Conservation (phyloP, 2,113 vertebrate species). For the Balaeniceps rex region DNA sequence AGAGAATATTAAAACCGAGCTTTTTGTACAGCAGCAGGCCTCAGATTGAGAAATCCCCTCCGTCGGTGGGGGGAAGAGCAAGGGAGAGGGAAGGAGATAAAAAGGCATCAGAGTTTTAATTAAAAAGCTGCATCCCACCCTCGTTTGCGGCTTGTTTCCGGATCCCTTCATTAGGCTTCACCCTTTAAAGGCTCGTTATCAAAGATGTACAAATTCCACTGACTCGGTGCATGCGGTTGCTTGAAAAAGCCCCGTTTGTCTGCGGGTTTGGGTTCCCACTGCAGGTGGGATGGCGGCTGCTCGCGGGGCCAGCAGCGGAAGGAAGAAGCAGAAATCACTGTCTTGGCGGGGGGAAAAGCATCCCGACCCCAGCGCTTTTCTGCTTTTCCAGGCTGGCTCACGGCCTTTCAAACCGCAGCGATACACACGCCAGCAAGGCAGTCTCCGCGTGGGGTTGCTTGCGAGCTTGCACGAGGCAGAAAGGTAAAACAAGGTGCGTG, state of each 20-base stretch:
- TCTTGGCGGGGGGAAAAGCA: neutral
- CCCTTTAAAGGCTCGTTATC: conserved; percentile 57
- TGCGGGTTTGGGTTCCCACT: neutral
- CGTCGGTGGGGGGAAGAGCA: neutral
- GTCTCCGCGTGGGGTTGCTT: rapidly evolving
- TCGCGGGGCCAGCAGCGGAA: neutral
- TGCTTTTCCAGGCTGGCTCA: too few relatives aligned
- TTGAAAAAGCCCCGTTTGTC: neutral
- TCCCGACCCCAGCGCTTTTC: neutral
- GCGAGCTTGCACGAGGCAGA: neutral
- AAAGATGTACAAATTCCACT: conserved; percentile 14
- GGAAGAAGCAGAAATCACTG: neutral
- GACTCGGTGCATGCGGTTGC: neutral
- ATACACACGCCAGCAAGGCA: neutral
- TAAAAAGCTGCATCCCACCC: conserved; percentile 43
- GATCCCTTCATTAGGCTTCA: conserved; percentile 42
- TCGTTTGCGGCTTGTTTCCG: neutral
- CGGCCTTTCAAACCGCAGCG: neutral
- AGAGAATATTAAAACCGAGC: conserved; percentile 36
- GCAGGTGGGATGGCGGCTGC: neutral
- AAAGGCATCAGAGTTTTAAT: conserved; percentile 61
- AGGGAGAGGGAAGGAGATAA: conserved; percentile 13
- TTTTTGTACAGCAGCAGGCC: conserved; percentile 4
- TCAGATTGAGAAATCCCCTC: conserved; percentile 29
- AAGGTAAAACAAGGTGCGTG: too few relatives aligned